Conservation (phyloP, 2,113 vertebrate species). For the Stegostoma tigrinum region DNA sequence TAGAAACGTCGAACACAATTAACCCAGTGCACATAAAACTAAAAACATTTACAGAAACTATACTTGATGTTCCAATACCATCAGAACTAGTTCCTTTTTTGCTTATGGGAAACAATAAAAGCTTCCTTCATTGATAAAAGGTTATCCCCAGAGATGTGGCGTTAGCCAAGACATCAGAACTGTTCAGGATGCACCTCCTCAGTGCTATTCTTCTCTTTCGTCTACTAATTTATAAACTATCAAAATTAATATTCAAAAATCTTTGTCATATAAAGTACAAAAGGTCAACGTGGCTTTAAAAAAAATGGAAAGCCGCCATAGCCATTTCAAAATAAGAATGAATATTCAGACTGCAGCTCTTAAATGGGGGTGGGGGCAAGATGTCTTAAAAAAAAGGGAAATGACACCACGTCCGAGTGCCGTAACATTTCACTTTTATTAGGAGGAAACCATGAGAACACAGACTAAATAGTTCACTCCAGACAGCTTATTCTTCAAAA, state of each 20-base stretch:
- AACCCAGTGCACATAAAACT: neutral
- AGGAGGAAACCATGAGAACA: neutral
- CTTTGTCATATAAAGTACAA: neutral
- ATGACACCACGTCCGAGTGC: neutral
- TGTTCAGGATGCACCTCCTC: neutral
- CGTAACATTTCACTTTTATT: constrained; percentile 11
- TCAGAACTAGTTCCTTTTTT: neutral
- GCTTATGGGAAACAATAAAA: neutral
- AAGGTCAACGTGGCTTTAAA: neutral
- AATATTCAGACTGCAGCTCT: neutral
- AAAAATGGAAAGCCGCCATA: neutral
- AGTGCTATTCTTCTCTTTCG: neutral
- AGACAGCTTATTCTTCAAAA: neutral
- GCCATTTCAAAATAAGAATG: constrained; percentile 10
- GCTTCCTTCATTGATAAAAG: constrained; percentile 15
- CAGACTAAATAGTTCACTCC: neutral
- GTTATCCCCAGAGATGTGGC: constrained; percentile 1
- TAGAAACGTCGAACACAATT: neutral
- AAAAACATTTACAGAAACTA: neutral
- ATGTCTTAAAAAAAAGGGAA: neutral
- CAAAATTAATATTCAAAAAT: neutral
- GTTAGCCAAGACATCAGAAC: neutral
- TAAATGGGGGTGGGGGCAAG: neutral
- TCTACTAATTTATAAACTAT: neutral
- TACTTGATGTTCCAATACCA: neutral